Evolutionary conservation across 2,888 invertebrate genomes (phyloP).

Genomic region (Fragum sueziense): DNA sequence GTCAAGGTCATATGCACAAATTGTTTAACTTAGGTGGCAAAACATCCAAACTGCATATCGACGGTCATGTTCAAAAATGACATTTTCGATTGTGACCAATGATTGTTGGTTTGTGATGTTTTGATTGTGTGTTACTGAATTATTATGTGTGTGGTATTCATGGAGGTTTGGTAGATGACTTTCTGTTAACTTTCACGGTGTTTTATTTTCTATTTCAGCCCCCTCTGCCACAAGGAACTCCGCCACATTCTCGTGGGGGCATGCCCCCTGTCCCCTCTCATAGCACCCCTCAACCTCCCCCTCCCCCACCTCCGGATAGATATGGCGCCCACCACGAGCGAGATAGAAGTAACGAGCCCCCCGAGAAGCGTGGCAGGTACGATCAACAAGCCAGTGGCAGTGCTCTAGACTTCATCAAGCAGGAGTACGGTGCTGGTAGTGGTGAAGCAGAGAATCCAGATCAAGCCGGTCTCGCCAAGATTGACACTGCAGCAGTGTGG

Average conservation of each 20-base stretch:
- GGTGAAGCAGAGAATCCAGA: constrained; percentile 59
- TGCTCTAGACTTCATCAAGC: constrained; percentile 79
- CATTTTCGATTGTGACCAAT: no score
- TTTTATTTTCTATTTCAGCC: constrained; percentile 54
- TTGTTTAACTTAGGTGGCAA: no score
- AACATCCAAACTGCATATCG: no score
- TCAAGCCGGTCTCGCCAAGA: constrained; percentile 2
- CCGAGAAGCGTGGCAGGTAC: constrained; percentile 68
- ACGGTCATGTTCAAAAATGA: no score
- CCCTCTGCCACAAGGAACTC: constrained; percentile 52
- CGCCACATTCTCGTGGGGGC: constrained; percentile 44
- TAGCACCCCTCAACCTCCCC: constrained; percentile 60
- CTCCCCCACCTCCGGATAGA: constrained; percentile 62
- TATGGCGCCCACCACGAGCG: constrained; percentile 47
- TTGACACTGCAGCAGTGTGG: constrained; percentile 22
- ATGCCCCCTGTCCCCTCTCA: constrained; percentile 55
- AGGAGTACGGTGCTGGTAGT: constrained; percentile 75
- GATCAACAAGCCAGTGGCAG: constrained; percentile 65
- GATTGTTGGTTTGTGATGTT: no score
- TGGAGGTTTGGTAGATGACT: constrained; percentile 34
- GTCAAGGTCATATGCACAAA: no score
- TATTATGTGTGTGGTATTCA: no score
- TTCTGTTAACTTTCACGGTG: neutral
- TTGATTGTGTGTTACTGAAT: no score
- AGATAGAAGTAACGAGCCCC: constrained; percentile 59